These are phyloP conservation scores for Neodiprion pinetum DNA, from an alignment of 1,140 invertebrate genomes.

Conservation along the genomic window DNA sequence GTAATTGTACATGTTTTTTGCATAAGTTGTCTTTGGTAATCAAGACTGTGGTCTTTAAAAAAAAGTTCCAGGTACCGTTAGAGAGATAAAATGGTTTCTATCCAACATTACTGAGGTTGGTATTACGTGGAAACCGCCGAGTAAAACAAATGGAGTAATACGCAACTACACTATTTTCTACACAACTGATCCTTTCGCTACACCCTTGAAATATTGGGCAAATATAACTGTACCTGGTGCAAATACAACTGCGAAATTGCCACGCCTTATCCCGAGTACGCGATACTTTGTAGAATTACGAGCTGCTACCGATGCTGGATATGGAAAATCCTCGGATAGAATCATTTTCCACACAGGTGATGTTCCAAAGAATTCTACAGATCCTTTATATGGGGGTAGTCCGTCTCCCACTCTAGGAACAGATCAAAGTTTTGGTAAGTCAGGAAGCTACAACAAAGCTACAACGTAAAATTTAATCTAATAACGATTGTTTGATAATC, in stretches of 20 bases:
- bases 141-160: conserved; percentile 59
- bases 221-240: conserved; percentile 56
- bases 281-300: conserved; percentile 64
- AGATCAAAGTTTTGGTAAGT: conserved; percentile 57
- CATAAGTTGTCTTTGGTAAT: background rate
- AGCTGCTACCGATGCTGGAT: conserved; percentile 63
- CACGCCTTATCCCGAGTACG: conserved; percentile 56
- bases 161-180: conserved; percentile 59
- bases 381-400: conserved; percentile 45
- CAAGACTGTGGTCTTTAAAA: conserved; percentile 26
- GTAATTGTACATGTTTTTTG: background rate
- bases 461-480: conserved; percentile 10
- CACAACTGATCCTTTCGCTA: conserved; percentile 45
- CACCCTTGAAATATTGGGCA: conserved; percentile 51
- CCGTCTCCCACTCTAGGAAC: conserved; percentile 46
- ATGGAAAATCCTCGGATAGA: conserved; percentile 58
- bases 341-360: conserved; percentile 49
- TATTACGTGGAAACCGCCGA: conserved; percentile 63
- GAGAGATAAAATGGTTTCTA: conserved; percentile 61
- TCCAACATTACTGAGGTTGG: conserved; percentile 58
- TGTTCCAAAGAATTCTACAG: conserved; percentile 38
- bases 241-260: conserved; percentile 52
- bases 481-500: conserved; percentile 16
- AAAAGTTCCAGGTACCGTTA: conserved; percentile 62
- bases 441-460: conserved; percentile 10